Evolutionary conservation across 2,888 invertebrate genomes (phyloP), one percentile per base, ranked within the genome.

Genomic region (Andrena flavipes): DNA sequence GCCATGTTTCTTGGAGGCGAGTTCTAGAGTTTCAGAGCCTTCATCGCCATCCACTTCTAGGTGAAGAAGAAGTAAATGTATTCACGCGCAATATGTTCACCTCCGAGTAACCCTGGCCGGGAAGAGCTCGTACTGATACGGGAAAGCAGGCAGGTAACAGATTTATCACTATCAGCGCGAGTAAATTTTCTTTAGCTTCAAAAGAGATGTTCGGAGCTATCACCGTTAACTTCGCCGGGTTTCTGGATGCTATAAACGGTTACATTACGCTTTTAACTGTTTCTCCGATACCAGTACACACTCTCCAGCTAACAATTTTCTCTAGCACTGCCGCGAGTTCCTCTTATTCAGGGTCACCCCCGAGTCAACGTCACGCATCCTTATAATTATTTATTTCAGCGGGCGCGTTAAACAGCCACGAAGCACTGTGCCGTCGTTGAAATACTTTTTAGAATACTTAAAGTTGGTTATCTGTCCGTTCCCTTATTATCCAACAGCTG

Each of bases 81-180:
- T 26, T 30, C 65, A 2, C 51, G 60, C 49, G 62, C 77, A 64
- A 77, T 62, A 60, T n/a, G 77, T 54, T 67, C 67, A 63, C 71
- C 80, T 42, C 5, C 42, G 49, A 33, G 54, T 30, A 65, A 67
- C 70, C 68, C 20, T 54, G 63, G 20, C 63, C 51, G 20, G 20
- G 63, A 72, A 78, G 76, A 72, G 62, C 33, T 63, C 2, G 8
- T 48, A 56, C 49, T 51, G 33, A 62, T 48, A 77, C 72, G 71
- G 23, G 68, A 48, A 29, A 70, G 75, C 49, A 54, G 62, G 54
- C 65, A 29, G 26, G 30, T 49, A 62, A 48, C 70, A 59, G 69
- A 79, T 79, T 80, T 74, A 74, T 80, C 81, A 70, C 74, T 80
- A 80, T 80, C 80, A 74, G 10, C 65, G 48, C 64, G 79, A 49